Evolutionary conservation across 2,113 vertebrate species (phyloP), one percentile per base, ranked within the genome.

Genomic region (Ranitomeya variabilis): DNA sequence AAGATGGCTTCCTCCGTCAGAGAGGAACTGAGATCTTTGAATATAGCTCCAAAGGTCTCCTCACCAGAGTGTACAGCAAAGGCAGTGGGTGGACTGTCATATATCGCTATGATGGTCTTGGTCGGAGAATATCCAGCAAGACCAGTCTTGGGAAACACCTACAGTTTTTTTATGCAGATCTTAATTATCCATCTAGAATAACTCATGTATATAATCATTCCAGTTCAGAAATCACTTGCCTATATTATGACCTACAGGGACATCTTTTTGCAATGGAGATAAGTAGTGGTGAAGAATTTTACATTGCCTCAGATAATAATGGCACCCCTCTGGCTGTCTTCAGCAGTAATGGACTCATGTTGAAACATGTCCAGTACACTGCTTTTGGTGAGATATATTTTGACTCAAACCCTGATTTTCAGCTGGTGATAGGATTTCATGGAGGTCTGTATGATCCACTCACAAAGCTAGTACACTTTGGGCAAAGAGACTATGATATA

Each of bases 181-280:
- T 99, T 21, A 97, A 96, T 23, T 98, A 98, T 67, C 97, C 97
- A 0, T 97, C 96, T 21, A 94, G 98, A 89, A 97, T 99, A 89
- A 99, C 98, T 0, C 98, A 99, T 0, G 96, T 99, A 0, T 99
- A 99, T 91, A 99, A 99, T 92, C 98, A 99, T 89, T 99, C 98
- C 0, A 99, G 97, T 87, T 98, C 98, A 6, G 97, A 99, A 93
- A 99, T 99, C 90, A 99, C 98, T 1, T 99, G 98, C 19, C 95
- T 99, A 19, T 99, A 99, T 90, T 99, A 99, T 19, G 98, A 99
- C 89, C 96, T 99, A 60, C 98, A 99, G 89, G 98, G 98, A 18
- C 98, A 99, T 84, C 95, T 99, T 86, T 99, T 99, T 64, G 98
- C 98, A 26, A 99, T 99, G 98, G 98, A 99, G 91, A 97, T 99